Base-by-base conservation (phyloP, 2,888 invertebrate genomes). In the Heliothis peltigera region DNA sequence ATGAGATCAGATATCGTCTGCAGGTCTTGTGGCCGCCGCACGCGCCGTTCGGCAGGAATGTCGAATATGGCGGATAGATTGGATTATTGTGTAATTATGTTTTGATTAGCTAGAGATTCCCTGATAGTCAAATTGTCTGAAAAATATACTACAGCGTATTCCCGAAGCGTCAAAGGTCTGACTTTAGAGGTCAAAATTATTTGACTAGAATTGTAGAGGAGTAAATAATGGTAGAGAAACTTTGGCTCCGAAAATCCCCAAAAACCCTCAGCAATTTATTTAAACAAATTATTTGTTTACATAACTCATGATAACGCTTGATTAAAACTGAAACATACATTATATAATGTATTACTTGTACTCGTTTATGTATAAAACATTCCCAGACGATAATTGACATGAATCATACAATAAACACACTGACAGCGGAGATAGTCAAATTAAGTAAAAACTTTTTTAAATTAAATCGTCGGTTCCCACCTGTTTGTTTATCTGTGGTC, bases 401-500 rank as follows among this genome's bases (percentile, higher is more conserved):
- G 48, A 65, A 59, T 64, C 56, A 64, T 52, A 17, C 55, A 7
- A 56, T 55, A 54, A 60, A 73, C 54, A 19, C 19, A 47, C 17
- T 55, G 43, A 43, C 55, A 66, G 39, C 53, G 46, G 21, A 12
- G 61, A 58, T 61, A 48, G 28, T 42, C 48, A 59, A 66, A 75
- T 70, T 48, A 61, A 56, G 53, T 59, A 22, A 62, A 55, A 61
- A 44, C 39, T 44, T 54, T 58, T 15, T 49, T 47, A 19, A 75
- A 65, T 65, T 52, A 66, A 75, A 58, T 52, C 18, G 48, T 55
- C 49, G 43, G 39, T 39, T 57, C 60, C 46, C 64, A 79, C 77
- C 80, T 80, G 75, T 72, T 62, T 32, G 18, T 56, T 75, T 75
- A 73, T 73, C 80, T 68, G 22, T 59, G 61, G n/a, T 18, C 43